These are phyloP conservation scores for Candoia aspera DNA, from an alignment of 2,113 vertebrate species.

Conservation along the genomic window DNA sequence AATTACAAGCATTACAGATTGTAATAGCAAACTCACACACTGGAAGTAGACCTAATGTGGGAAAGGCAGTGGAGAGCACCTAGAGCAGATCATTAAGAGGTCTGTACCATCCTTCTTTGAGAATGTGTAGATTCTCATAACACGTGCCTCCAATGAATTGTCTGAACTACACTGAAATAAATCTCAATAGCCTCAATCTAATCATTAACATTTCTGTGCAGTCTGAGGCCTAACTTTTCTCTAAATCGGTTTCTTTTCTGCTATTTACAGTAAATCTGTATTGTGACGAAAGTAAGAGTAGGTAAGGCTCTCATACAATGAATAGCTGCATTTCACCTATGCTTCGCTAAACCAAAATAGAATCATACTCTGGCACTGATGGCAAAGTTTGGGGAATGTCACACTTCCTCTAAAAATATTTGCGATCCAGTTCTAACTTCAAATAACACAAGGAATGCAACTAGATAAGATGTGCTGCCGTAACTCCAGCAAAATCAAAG, in stretches of 20 bases:
- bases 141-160: slow-evolving; percentile 8
- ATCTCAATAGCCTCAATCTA: neutral
- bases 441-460: neutral
- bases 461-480: neutral
- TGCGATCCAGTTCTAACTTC: neutral
- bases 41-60: neutral
- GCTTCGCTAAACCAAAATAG: neutral
- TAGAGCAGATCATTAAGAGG: neutral
- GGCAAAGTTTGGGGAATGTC: slow-evolving; percentile 27
- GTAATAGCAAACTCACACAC: no score
- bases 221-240: slow-evolving; percentile 48
- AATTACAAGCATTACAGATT: no score
- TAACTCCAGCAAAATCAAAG: neutral
- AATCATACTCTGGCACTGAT: neutral
- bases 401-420: slow-evolving; percentile 20
- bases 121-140: slow-evolving; percentile 41
- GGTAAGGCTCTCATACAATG: slow-evolving; percentile 10
- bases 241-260: slow-evolving; percentile 14
- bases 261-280: neutral
- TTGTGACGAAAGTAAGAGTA: slow-evolving; percentile 12
- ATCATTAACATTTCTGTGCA: slow-evolving; percentile 36
- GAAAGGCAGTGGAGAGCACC: neutral
- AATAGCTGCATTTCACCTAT: neutral
- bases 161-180: neutral
- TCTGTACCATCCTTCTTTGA: slow-evolving; percentile 3